Evolutionary conservation across 2,797 vertebrate species (phyloP).

Genomic region (Todus mexicanus): DNA sequence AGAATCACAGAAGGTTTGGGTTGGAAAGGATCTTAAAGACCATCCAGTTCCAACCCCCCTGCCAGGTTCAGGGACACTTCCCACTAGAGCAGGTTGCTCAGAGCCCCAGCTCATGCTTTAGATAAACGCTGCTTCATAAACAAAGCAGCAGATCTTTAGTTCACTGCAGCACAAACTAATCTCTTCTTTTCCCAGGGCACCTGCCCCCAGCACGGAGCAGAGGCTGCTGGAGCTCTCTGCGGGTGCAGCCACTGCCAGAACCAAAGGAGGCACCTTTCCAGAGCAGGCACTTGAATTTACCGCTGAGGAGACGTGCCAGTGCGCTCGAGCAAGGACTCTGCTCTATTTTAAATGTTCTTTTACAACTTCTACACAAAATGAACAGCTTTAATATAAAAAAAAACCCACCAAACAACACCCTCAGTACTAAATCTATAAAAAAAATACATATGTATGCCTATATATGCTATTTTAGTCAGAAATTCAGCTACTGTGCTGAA

Average conservation of each 20-base stretch:
- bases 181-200: background rate
- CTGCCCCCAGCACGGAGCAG: no score
- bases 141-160: no score
- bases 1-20: background rate
- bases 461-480: background rate
- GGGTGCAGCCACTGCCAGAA: background rate
- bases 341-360: background rate
- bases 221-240: background rate
- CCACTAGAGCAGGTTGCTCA: no score
- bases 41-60: no score
- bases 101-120: no score
- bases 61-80: no score
- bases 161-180: background rate
- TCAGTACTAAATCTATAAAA: background rate
- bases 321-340: no score
- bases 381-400: background rate
- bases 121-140: background rate
- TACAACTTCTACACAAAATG: background rate
- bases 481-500: background rate
- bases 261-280: background rate
- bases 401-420: no score
- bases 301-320: accelerated
- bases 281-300: background rate
- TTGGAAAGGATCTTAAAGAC: no score
- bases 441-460: no score